Conservation (phyloP, 2,113 vertebrate genomes). For the Rhineura floridana region DNA sequence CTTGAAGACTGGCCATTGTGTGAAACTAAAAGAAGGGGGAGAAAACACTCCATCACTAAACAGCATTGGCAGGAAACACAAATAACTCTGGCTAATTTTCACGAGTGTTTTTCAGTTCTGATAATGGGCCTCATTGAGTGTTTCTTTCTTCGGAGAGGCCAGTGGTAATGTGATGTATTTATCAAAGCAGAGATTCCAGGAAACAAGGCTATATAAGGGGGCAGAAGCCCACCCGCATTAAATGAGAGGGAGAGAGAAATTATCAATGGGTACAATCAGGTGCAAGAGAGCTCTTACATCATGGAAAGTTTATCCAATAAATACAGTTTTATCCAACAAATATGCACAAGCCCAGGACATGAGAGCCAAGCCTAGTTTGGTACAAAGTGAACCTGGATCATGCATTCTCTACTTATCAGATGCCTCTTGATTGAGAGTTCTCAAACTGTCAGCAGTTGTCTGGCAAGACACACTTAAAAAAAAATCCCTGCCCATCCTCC, state of each 20-base stretch:
- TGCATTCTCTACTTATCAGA: background rate
- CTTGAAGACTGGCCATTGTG: conserved; percentile 72
- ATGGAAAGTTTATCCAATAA: background rate
- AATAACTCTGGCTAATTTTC: conserved; percentile 55
- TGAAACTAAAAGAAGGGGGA: conserved; percentile 32
- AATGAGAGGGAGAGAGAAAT: too few relatives aligned
- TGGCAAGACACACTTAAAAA: background rate
- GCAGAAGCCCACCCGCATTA: background rate
- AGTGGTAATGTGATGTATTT: background rate
- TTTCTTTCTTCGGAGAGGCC: conserved; percentile 9
- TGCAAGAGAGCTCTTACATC: background rate
- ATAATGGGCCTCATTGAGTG: conserved; percentile 3
- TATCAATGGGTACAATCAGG: background rate
- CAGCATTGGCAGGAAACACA: conserved; percentile 58
- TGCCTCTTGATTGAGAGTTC: background rate
- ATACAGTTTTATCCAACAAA: background rate
- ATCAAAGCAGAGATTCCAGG: conserved; percentile 17
- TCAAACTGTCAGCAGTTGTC: background rate
- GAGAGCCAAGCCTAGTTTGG: background rate
- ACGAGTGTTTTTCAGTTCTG: conserved; percentile 31
- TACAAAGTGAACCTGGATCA: background rate
- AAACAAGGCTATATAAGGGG: background rate
- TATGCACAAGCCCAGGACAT: background rate
- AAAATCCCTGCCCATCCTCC: background rate
- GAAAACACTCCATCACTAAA: conserved; percentile 54